Evolutionary conservation across 2,888 invertebrate species (phyloP), one percentile per base, ranked within the genome.

Genomic region (Synanthedon vespiformis): DNA sequence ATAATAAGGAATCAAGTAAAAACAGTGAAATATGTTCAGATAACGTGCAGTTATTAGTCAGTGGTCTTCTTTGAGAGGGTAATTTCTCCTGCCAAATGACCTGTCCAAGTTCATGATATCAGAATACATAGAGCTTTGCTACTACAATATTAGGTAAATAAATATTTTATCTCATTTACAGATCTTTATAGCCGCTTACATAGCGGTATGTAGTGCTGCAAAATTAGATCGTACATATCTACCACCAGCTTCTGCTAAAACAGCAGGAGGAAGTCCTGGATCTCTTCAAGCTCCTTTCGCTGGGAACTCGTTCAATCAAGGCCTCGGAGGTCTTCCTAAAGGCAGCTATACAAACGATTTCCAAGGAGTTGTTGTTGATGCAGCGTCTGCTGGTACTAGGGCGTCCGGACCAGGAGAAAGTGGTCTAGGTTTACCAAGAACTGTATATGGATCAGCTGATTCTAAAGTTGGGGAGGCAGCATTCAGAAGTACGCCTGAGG

Each of bases 391-490:
- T 49, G 84, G 82, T 0, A 81, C 74, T 3, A 75, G 85, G 57
- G 63, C 77, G 0, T 71, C 76, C 16, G 63, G 70, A 13, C 64
- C 68, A 10, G 65, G 55, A 18, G 74, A 72, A 40, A 70, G 74
- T 3, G 84, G 80, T 10, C 67, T 87, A 5, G 86, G 87, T 51
- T 77, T 61, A 4, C 66, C 80, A 1, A 74, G 85, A 58, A 57
- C 61, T 2, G 61, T 76, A 0, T 87, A 87, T 49, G 86, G 87
- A n/a, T 86, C 85, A 4, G 67, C 64, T 1, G 62, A 77, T 53
- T 86, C 86, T 1, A 87, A 78, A 71, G 87, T 87, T 11, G 87
- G 87, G 18, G 77, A 75, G 12, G 86, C 84, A 4, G 87, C 85
- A 0, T 87, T 87, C 53, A 71, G 61, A 59, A 65, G 61, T 11